These are phyloP conservation scores for Lytechinus pictus DNA, from an alignment of 35 echinoderm and acorn worm species.

Conservation along the genomic window DNA sequence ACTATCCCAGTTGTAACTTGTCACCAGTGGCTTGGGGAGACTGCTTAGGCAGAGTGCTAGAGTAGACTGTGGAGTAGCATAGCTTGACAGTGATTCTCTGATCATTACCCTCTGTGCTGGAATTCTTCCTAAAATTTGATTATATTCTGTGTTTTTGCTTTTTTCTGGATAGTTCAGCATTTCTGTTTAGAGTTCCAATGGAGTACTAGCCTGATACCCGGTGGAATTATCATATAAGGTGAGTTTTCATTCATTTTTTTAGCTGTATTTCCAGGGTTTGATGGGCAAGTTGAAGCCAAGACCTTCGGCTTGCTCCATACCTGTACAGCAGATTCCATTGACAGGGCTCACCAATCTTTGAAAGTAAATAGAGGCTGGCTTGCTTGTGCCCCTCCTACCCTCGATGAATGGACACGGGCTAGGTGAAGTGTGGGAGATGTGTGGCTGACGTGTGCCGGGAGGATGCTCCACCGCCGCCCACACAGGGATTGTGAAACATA, in stretches of 20 bases:
- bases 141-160: background rate
- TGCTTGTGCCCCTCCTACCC: background rate
- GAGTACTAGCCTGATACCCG: background rate
- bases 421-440: background rate
- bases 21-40: constrained; percentile 7
- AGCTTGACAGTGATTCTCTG: background rate
- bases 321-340: constrained; percentile 1
- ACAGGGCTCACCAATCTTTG: background rate
- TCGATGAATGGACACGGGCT: background rate
- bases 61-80: background rate
- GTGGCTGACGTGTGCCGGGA: background rate
- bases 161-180: background rate
- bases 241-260: background rate
- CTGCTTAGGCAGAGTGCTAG: background rate
- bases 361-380: background rate
- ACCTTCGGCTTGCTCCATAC: constrained; percentile 7
- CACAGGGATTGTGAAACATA: background rate
- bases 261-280: background rate
- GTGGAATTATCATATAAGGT: background rate
- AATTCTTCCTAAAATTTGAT: background rate
- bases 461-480: background rate
- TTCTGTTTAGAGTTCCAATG: background rate
- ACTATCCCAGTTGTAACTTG: background rate
- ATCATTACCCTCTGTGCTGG: background rate
- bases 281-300: background rate